Percentiles rank a stretch among this genome's conserved stretches.
phyloP scores from a whole-genome alignment of 2,888 invertebrate genomes.

The Acanthosoma haemorrhoidale region DNA sequence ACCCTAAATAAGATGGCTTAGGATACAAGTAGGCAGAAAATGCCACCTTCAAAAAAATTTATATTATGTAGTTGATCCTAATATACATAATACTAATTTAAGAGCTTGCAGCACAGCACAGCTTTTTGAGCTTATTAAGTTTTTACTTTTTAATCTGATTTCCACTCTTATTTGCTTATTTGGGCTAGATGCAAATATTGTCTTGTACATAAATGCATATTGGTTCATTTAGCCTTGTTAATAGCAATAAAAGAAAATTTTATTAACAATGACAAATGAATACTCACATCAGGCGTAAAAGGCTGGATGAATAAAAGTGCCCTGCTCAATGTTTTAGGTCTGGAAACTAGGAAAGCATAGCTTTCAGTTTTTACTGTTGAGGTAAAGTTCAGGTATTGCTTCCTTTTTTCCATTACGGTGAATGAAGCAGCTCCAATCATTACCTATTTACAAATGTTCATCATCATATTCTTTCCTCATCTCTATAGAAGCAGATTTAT shows the following conservation, averaged over 20 bases:
- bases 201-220: too few species aligned
- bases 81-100: too few species aligned
- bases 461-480: background rate
- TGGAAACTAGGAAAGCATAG: conserved; percentile 71
- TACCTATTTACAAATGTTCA: conserved; percentile 42
- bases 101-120: too few species aligned
- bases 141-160: too few species aligned
- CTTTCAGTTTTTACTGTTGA: conserved; percentile 69
- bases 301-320: conserved; percentile 79
- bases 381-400: conserved; percentile 67
- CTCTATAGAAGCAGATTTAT: background rate
- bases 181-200: too few species aligned
- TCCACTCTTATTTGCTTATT: too few species aligned
- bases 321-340: conserved; percentile 73
- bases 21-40: too few species aligned
- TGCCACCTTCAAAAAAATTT: too few species aligned
- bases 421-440: conserved; percentile 58
- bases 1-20: too few species aligned
- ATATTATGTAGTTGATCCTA: too few species aligned
- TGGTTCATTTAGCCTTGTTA: too few species aligned
- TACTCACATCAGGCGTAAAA: conserved; percentile 54
- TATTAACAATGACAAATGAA: background rate
- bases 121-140: too few species aligned
- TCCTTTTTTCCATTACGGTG: conserved; percentile 52
- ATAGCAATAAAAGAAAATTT: background rate